These are phyloP conservation scores for Paraescarpia echinospica DNA, from an alignment of 1,140 invertebrate species.

Conservation along the genomic window DNA sequence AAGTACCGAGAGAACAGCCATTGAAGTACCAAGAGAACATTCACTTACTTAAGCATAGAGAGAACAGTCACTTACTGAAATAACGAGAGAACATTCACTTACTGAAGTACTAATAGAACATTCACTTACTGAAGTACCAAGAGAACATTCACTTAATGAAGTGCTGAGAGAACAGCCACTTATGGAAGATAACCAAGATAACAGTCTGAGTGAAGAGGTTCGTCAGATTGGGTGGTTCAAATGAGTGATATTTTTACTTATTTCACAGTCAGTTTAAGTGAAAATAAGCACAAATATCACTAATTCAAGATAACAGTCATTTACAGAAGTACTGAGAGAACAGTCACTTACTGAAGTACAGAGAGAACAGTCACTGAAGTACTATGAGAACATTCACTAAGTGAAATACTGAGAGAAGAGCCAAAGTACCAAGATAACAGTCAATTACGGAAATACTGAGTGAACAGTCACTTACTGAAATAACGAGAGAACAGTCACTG, in stretches of 20 bases:
- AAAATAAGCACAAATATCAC: no score
- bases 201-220: no score
- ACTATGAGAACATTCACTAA: not conserved
- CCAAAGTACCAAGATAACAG: no score
- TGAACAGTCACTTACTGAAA: not conserved
- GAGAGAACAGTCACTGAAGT: not conserved
- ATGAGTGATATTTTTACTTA: no score
- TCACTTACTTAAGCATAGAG: not conserved
- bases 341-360: not conserved
- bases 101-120: not conserved
- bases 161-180: no score
- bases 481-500: not conserved
- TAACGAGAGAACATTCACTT: not conserved
- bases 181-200: no score
- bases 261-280: no score
- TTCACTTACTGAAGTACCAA: no score
- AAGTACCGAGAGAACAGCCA: not conserved
- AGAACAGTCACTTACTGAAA: not conserved
- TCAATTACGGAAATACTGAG: not conserved
- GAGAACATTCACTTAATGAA: no score
- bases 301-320: no score
- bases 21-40: not conserved
- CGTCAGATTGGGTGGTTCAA: no score
- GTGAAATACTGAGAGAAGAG: not conserved
- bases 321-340: not conserved